Evolutionary conservation across 2,797 vertebrate genomes (phyloP), one percentile per base, ranked within the genome.

Genomic region (Sebastiscus tertius): DNA sequence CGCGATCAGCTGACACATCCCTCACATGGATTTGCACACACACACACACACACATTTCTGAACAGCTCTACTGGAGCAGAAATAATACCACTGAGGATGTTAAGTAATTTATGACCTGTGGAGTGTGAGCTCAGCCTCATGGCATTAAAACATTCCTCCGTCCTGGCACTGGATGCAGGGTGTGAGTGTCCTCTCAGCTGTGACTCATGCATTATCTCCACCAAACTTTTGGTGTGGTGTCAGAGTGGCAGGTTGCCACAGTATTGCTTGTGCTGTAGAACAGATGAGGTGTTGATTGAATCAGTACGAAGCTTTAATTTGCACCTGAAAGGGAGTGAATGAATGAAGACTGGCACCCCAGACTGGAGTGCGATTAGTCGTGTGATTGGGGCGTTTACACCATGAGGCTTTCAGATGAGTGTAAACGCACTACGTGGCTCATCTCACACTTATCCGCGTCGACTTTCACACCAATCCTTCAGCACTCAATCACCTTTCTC

Each of bases 1-100:
- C 9, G 12, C 4, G 72, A 83, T 91, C 87, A 93, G 91, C 81
- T 91, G 91, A 27, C 79, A 72, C 84, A 49, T 58, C 71, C 24
- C 85, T 87, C 82, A 85, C 77, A 55, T 84, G 82, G 79, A 79
- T 56, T 13, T 7, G 6, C 69, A 72, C 26, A 76, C 64, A 77
- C 61, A 75, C 63, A 29, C 6, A 81, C 3, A 29, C 34, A 73
- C 82, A 74, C 49, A 27, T 67, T 79, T 70, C 61, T 59, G 16
- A 42, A 34, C 7, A 70, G 36, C 22, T 73, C 36, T 5, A 64
- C 56, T 14, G 59, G 55, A 81, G 66, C 62, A 86, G 60, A 85
- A 77, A 75, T 60, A 67, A 79, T 55, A 72, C 10, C 18, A 26
- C n/a, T 4, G 22, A 78, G 72, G 61, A 83, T 65, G 42, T 72